Evolutionary conservation across 2,888 invertebrate genomes (phyloP).

Genomic region (Chorisops tibialis): DNA sequence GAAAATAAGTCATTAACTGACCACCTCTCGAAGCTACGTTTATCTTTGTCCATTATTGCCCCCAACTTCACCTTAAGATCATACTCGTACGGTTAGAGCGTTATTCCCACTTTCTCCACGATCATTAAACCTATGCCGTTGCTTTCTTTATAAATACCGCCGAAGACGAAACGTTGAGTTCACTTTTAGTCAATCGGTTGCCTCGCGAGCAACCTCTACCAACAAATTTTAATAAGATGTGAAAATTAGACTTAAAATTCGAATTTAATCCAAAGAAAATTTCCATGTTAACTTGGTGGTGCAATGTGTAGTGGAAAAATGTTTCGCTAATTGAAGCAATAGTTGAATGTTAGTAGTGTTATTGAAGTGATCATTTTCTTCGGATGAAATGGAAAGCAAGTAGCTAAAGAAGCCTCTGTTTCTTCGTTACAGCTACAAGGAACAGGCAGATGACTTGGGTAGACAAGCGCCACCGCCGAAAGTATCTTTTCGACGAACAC

Average conservation of each 20-base stretch:
- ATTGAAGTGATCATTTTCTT: too few species aligned
- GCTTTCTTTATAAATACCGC: constrained; percentile 18
- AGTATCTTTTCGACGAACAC: constrained; percentile 48
- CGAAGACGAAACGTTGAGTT: neutral
- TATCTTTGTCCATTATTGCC: neutral
- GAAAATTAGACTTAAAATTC: neutral
- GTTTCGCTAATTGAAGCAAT: neutral
- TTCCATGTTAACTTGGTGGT: too few species aligned
- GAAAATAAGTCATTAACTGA: neutral
- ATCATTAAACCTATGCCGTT: constrained; percentile 9
- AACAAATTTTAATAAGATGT: too few species aligned
- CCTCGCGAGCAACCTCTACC: neutral
- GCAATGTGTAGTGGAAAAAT: too few species aligned
- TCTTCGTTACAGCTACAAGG: constrained; percentile 43
- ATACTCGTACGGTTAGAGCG: constrained; percentile 1
- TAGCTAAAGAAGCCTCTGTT: neutral
- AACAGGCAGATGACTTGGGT: constrained; percentile 44
- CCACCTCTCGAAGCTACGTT: too few species aligned
- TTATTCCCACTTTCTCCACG: constrained; percentile 23
- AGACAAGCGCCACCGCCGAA: constrained; percentile 48
- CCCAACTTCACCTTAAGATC: neutral
- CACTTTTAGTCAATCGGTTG: constrained; percentile 8
- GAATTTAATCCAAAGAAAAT: neutral
- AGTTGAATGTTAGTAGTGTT: neutral
- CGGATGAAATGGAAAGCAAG: too few species aligned